A percentile compares a stretch with the other conserved stretches of the same genome.
Conservation (phyloP, 2,888 invertebrate genomes). For the Habroteleia sp. region DNA sequence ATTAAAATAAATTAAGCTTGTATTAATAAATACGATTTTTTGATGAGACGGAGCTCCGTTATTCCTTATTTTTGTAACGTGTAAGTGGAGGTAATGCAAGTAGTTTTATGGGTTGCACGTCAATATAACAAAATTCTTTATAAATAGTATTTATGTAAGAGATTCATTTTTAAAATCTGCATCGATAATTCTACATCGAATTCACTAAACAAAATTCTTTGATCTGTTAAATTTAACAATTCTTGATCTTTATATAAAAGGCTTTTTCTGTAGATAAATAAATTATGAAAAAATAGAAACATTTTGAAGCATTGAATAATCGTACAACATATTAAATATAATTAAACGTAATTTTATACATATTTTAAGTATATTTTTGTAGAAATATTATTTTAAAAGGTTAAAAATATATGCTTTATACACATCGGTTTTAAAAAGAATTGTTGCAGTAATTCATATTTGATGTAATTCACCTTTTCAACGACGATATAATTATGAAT, state of each 20-base stretch:
- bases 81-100: conserved; percentile 16
- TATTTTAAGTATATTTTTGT: conserved; percentile 13
- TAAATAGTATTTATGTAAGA: conserved; percentile 49
- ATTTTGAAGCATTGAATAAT: conserved; percentile 10
- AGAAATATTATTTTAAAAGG: conserved; percentile 10
- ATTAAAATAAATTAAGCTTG: conserved; percentile 24
- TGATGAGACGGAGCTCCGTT: conserved; percentile 12
- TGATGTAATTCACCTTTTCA: conserved; percentile 26
- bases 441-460: conserved; percentile 38
- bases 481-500: conserved; percentile 40
- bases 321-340: conserved; percentile 10
- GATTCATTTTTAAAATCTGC: conserved; percentile 48
- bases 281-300: conserved; percentile 29
- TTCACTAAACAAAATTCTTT: conserved; percentile 52
- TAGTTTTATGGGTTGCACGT: conserved; percentile 19
- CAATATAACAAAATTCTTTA: conserved; percentile 52
- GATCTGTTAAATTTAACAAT: conserved; percentile 39
- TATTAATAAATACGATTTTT: conserved; percentile 14
- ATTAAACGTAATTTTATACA: conserved; percentile 21
- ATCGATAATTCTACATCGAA: conserved; percentile 40
- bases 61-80: conserved; percentile 4
- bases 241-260: conserved; percentile 8
- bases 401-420: conserved; percentile 5
- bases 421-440: conserved; percentile 23
- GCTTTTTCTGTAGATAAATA: conserved; percentile 28